Percentiles rank a stretch among this genome's conserved stretches.
These are phyloP conservation scores for Drosophila grimshawi DNA, from an alignment of 1,140 invertebrate species.

Conservation along the genomic window DNA sequence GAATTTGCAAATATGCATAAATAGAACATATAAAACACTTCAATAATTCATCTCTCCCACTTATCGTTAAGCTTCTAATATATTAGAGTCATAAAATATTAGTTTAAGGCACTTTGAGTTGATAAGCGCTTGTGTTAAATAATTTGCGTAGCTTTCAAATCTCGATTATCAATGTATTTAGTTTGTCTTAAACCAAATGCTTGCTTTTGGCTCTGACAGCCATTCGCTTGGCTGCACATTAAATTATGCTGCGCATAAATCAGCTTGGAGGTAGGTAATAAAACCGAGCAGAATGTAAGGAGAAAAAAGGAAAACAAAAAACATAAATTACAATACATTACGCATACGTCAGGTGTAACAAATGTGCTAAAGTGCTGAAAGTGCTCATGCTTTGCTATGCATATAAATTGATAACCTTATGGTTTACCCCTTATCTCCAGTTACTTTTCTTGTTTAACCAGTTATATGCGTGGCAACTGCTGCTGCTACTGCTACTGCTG, in stretches of 20 bases:
- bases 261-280: conserved; percentile 66
- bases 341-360: conserved; percentile 77
- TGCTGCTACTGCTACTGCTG: conserved; percentile 22
- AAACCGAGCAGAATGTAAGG: conserved; percentile 28
- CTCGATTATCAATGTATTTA: conserved; percentile 30
- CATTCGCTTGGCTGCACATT: conserved; percentile 56
- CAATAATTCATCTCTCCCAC: too few relatives aligned
- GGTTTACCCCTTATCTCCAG: not conserved
- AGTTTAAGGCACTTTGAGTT: too few relatives aligned
- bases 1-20: too few relatives aligned
- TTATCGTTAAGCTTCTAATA: too few relatives aligned
- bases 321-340: conserved; percentile 70
- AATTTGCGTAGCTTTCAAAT: not conserved
- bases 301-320: conserved; percentile 1
- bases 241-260: conserved; percentile 73
- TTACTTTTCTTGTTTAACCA: conserved; percentile 42
- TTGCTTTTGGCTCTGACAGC: not conserved
- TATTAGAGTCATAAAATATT: too few relatives aligned
- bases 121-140: not conserved
- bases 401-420: conserved; percentile 51
- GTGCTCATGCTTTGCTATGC: conserved; percentile 10
- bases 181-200: conserved; percentile 9
- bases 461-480: conserved; percentile 25
- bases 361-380: conserved; percentile 52
- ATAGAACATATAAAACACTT: too few relatives aligned